These are phyloP conservation scores for Toxonevra muliebris DNA, from an alignment of 2,888 invertebrate species.

Conservation along the genomic window DNA sequence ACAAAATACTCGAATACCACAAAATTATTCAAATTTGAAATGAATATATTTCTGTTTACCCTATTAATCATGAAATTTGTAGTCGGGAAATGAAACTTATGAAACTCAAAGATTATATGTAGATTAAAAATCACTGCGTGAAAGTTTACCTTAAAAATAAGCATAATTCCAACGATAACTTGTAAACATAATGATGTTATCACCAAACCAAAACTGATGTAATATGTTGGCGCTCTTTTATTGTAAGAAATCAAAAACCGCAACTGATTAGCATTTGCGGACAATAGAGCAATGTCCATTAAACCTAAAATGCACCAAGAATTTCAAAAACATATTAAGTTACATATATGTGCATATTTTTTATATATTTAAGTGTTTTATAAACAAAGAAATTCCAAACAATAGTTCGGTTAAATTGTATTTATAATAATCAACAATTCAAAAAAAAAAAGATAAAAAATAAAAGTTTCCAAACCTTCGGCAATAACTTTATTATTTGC, in stretches of 20 bases:
- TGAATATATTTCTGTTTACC: too few species aligned
- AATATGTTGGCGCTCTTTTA: constrained; percentile 69
- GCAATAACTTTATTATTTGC: too few species aligned
- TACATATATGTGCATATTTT: background rate
- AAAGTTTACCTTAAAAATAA: constrained; percentile 70
- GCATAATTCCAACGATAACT: constrained; percentile 70
- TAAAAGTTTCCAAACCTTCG: background rate
- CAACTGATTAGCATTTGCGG: constrained; percentile 76
- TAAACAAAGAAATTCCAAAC: background rate
- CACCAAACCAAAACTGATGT: constrained; percentile 69
- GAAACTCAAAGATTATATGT: background rate
- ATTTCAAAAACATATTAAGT: background rate
- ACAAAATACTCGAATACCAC: background rate
- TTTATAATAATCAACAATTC: background rate
- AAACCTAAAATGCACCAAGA: constrained; percentile 65
- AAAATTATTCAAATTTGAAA: background rate
- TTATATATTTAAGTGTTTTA: background rate
- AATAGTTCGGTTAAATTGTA: background rate
- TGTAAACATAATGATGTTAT: constrained; percentile 71
- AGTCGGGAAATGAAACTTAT: background rate
- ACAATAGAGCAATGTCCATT: constrained; percentile 76
- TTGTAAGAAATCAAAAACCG: constrained; percentile 73
- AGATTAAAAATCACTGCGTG: constrained; percentile 4
- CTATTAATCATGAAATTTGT: background rate
- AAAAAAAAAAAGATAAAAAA: background rate